Percentiles rank a stretch among this genome's conserved stretches.
phyloP scores from a whole-genome alignment of 2,888 invertebrate genomes.

The Tolmerus cingulatus region DNA sequence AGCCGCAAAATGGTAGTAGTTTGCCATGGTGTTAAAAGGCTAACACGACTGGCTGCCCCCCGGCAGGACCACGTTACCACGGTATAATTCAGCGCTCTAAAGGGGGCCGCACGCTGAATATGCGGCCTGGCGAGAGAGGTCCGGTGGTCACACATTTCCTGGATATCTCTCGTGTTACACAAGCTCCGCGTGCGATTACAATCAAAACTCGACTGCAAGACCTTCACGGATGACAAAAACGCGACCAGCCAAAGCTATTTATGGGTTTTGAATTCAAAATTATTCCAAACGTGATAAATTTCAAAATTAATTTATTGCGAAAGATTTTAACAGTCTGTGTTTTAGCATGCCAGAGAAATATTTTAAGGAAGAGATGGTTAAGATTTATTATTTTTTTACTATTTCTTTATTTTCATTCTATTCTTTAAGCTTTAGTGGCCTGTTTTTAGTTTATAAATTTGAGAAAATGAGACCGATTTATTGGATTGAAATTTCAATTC shows the following conservation, averaged over 20 bases:
- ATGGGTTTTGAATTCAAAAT: neutral
- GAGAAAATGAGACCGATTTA: too few species aligned
- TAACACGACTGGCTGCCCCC: neutral
- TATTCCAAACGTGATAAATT: conserved; percentile 24
- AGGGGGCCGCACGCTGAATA: neutral
- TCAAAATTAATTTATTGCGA: neutral
- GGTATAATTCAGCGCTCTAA: neutral
- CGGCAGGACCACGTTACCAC: neutral
- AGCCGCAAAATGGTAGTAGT: neutral
- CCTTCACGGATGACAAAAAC: conserved; percentile 12
- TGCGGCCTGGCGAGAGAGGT: neutral
- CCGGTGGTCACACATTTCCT: conserved; percentile 2
- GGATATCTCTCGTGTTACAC: neutral
- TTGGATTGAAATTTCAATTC: too few species aligned
- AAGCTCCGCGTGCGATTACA: neutral
- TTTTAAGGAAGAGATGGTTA: too few species aligned
- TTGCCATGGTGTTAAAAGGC: neutral
- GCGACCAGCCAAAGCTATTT: neutral
- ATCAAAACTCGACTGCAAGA: neutral
- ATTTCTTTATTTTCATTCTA: too few species aligned
- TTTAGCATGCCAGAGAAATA: too few species aligned
- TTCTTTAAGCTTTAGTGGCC: too few species aligned
- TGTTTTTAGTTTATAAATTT: too few species aligned
- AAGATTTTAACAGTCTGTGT: neutral
- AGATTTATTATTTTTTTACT: too few species aligned